Conservation (phyloP, 2,113 vertebrate species). For the Brachypodius melanocephalos region DNA sequence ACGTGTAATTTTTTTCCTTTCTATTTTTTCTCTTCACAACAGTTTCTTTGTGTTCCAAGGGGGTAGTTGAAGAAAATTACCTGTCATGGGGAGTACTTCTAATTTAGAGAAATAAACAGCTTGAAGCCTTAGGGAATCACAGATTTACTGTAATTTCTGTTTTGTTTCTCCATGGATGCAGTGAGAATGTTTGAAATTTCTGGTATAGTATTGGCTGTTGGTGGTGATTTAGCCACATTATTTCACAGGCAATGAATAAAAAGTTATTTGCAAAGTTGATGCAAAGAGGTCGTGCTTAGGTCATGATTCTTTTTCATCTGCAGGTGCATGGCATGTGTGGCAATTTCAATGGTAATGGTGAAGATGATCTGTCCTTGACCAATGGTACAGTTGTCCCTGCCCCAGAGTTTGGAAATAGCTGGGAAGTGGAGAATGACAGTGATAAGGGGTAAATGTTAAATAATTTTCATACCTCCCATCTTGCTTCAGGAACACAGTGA, state of each 20-base stretch:
- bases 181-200: neutral
- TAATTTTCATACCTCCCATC: neutral
- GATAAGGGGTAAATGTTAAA: conserved; percentile 37
- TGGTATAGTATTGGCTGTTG: neutral
- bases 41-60: neutral
- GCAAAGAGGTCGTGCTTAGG: neutral
- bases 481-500: neutral
- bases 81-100: neutral
- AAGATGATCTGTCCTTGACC: conserved; percentile 62
- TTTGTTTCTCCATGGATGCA: neutral
- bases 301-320: neutral
- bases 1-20: neutral
- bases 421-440: conserved; percentile 62
- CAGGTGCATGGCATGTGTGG: conserved; percentile 73
- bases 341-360: conserved; percentile 45
- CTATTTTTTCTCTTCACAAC: neutral
- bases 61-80: neutral
- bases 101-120: neutral
- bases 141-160: neutral
- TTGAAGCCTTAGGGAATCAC: neutral
- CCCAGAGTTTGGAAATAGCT: conserved; percentile 73
- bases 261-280: neutral
- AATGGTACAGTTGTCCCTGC: conserved; percentile 1
- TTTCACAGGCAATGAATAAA: neutral
- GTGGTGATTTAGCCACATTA: neutral